Conservation (phyloP, 2,797 vertebrate species). For the Telmatherina bonti region DNA sequence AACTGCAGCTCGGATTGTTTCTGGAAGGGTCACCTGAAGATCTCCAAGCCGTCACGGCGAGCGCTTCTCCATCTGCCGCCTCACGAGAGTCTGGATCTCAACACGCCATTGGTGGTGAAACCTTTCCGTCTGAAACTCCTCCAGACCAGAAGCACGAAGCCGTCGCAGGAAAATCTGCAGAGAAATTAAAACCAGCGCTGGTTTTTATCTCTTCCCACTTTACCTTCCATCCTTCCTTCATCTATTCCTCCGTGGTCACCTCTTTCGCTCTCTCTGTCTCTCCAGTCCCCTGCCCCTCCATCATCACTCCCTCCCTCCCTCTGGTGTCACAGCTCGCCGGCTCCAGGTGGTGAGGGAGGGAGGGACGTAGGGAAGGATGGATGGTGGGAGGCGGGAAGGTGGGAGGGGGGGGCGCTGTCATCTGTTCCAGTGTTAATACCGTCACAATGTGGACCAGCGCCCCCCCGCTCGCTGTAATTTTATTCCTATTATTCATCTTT, state of each 20-base stretch:
- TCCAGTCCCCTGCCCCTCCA: constrained; percentile 66
- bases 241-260: constrained; percentile 55
- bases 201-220: constrained; percentile 7
- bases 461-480: constrained; percentile 8
- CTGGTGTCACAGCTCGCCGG: constrained; percentile 82
- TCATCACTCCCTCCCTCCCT: constrained; percentile 73
- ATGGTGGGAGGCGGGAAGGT: constrained; percentile 58
- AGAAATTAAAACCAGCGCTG: not conserved
- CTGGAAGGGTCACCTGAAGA: not conserved
- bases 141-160: too few species aligned
- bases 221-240: constrained; percentile 44
- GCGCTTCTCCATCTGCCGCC: not conserved
- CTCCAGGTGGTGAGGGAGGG: constrained; percentile 84
- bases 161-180: too few species aligned
- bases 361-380: constrained; percentile 65
- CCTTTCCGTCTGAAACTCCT: not conserved
- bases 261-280: constrained; percentile 31
- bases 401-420: constrained; percentile 59
- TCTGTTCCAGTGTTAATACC: constrained; percentile 79
- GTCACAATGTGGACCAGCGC: constrained; percentile 57
- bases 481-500: not conserved
- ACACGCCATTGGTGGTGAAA: not conserved
- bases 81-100: not conserved
- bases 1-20: constrained; percentile 5
- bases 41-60: not conserved